Evolutionary conservation across 1,140 invertebrate species (phyloP), one percentile per base, ranked within the genome.

Genomic region (Drosophila malerkotliana): DNA sequence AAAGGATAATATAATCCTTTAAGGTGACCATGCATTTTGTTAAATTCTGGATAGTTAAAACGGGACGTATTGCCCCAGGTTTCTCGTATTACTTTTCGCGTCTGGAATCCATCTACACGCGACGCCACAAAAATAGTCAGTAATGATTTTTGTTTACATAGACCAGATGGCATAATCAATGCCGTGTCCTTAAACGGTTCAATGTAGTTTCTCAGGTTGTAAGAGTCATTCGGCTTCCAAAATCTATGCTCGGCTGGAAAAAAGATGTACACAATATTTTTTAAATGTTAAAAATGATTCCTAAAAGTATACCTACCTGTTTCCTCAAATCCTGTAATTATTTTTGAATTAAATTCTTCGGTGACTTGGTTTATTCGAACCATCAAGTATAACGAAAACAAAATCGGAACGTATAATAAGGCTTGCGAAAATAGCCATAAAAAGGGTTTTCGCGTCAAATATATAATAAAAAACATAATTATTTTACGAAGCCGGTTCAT

Each of bases 11-110:
- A 62, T 49, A 0, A 62, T 15, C 73, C 82, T 9, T 76, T 77
- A 21, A 82, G 47, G 21, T 84, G 56, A 1, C 44, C 37, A 67
- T 92, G 90, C 41, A 45, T 45, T 45, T 82, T 77, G 85, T 88
- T 15, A 73, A 92, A 91, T 28, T 74, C 84, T 71, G 77, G 92
- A 85, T 93, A 95, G 75, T 94, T 93, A 49, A 92, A 93, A 61
- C 94, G 93, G 7, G 74, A 76, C 30, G 71, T 77, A 62, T 93
- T 94, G 0, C 94, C 97, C 97, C 97, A 98, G 0, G 96, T 97
- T 78, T 96, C 94, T 73, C 97, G 92, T 64, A 97, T 97, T 10
- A 95, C 6, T 18, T 45, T 4, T 0, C 41, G 41, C 4, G 14
- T 7, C 5, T 4, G 5, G 8, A 45, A 45, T 3, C 15, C 15